Conservation (phyloP, 2,113 vertebrate species). For the Tachysurus vachellii region DNA sequence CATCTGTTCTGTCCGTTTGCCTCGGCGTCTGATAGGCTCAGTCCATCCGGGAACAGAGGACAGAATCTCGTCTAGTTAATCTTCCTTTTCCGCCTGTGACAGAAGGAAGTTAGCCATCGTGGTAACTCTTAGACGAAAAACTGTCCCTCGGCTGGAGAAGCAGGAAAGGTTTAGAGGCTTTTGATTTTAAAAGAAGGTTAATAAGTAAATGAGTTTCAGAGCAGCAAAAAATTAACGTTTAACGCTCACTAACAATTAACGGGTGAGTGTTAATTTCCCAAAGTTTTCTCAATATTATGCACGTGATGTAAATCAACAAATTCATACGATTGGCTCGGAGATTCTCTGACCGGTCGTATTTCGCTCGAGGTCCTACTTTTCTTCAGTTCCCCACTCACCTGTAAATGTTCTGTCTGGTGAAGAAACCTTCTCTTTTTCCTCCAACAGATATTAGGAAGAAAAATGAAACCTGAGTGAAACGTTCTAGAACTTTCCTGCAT, state of each 20-base stretch:
- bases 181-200: conserved; percentile 13
- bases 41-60: conserved; percentile 69
- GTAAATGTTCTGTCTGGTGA: neutral
- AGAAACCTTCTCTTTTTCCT: neutral
- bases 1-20: conserved; percentile 56
- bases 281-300: neutral
- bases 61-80: conserved; percentile 75
- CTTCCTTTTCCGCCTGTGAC: conserved; percentile 71
- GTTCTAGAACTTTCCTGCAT: neutral
- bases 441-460: neutral
- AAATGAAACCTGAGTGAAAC: neutral
- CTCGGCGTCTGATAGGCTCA: conserved; percentile 66
- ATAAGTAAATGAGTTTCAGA: neutral
- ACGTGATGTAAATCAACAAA: neutral
- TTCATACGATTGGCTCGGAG: neutral
- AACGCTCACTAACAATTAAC: neutral
- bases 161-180: conserved; percentile 25
- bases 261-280: neutral
- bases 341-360: neutral
- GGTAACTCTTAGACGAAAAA: conserved; percentile 57
- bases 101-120: conserved; percentile 74
- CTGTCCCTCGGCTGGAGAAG: conserved; percentile 16
- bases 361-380: neutral
- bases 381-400: neutral
- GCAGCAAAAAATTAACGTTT: neutral